Evolutionary conservation across 2,113 vertebrate genomes (phyloP), one percentile per base, ranked within the genome.

Genomic region (Heteronetta atricapilla): DNA sequence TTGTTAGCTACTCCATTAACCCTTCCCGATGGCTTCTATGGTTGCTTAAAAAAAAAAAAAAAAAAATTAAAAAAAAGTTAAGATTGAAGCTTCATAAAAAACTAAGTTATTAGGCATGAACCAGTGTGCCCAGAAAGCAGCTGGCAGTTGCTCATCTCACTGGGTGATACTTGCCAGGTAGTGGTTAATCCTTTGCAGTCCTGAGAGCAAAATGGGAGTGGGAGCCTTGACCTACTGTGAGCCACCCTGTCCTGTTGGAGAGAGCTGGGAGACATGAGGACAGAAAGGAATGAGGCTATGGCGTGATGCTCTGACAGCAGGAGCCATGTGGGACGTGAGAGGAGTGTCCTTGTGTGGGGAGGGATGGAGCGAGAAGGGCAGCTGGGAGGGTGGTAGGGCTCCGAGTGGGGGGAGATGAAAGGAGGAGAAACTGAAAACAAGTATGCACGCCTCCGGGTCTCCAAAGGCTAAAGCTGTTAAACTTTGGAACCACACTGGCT

Each of bases 391-490:
- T 58, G 74, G 70, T 73, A 36, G 83, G 55, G 55, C 88, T 90
- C 74, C 0, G 52, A 95, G 95, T 63, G 56, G 88, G 92, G 94
- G 81, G 94, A 97, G 93, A 97, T 96, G 95, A 97, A 96, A 97
- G 96, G 92, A 93, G 78, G 78, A 93, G 95, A 96, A 96, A 85
- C 90, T 93, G 83, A 93, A 91, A 95, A 95, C 95, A 95, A 96
- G 88, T 90, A 94, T 96, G 93, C 92, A 96, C 95, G 95, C 96
- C 96, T 96, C 96, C 95, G 12, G 86, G 92, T 91, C 94, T 95
- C 92, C 94, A 97, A 96, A 96, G 96, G 96, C 96, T 97, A 96
- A 95, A 87, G 95, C 95, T 87, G 94, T 97, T 96, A 95, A 96
- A 96, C 93, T 92, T 89, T 96, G 95, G 94, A 96, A 94, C 86